Percentiles rank a stretch among this genome's conserved stretches.
Conservation (phyloP, 2,888 invertebrate genomes). For the Agrotis puta region DNA sequence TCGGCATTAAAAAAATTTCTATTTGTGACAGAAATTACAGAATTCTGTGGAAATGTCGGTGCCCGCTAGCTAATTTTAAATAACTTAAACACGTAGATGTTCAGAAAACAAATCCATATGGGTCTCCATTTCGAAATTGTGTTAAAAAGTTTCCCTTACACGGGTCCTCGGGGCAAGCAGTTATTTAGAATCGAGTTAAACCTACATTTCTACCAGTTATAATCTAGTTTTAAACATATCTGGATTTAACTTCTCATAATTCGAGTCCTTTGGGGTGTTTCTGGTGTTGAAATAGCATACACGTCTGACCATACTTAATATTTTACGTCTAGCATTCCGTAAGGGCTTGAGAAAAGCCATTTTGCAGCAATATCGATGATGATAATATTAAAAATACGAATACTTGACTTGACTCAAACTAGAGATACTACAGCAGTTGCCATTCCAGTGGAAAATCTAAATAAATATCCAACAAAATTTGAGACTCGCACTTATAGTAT, state of each 20-base stretch:
- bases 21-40: neutral
- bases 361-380: no score
- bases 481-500: no score
- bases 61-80: neutral
- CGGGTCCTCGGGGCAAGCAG: constrained; percentile 32
- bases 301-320: neutral
- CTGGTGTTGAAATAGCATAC: neutral
- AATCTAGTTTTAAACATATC: constrained; percentile 31
- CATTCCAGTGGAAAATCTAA: no score
- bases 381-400: no score
- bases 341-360: no score
- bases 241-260: neutral
- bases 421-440: no score
- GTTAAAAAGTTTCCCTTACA: constrained; percentile 22
- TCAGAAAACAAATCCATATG: neutral
- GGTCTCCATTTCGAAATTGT: constrained; percentile 27
- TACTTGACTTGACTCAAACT: no score
- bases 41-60: neutral
- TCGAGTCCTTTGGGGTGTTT: neutral
- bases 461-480: no score
- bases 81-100: neutral
- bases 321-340: neutral
- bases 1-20: no score
- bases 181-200: constrained; percentile 37
- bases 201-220: constrained; percentile 28